phyloP scores from a whole-genome alignment of 2,113 vertebrate species.

The Morone chrysops region DNA sequence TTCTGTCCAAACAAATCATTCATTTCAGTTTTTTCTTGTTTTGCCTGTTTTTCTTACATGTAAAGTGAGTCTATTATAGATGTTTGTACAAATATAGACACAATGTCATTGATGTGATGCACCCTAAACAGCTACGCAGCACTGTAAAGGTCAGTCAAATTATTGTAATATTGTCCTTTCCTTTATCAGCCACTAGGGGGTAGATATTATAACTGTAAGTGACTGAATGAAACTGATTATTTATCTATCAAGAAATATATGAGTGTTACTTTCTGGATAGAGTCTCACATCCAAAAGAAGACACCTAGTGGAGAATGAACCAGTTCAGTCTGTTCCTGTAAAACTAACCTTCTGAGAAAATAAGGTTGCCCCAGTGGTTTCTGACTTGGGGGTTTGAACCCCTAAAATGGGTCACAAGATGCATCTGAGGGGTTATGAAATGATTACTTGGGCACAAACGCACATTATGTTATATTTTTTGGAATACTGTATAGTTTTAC shows the following conservation, averaged over 20 bases:
- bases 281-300: background rate
- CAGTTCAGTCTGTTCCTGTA: background rate
- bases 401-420: background rate
- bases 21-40: background rate
- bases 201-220: background rate
- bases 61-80: background rate
- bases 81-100: background rate
- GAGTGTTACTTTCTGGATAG: background rate
- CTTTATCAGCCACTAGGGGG: constrained; percentile 38
- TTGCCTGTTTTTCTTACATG: background rate
- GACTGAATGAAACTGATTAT: background rate
- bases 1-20: background rate
- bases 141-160: constrained; percentile 19
- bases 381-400: background rate
- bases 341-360: background rate
- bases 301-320: background rate
- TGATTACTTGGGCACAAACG: background rate
- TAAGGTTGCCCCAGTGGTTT: background rate
- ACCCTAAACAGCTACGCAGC: constrained; percentile 1
- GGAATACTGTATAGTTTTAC: background rate
- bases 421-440: background rate
- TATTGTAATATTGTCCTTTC: constrained; percentile 5
- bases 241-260: background rate
- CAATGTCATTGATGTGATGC: background rate
- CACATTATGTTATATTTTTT: background rate